phyloP scores from a whole-genome alignment of 2,113 vertebrate genomes.

The Larimichthys crocea region DNA sequence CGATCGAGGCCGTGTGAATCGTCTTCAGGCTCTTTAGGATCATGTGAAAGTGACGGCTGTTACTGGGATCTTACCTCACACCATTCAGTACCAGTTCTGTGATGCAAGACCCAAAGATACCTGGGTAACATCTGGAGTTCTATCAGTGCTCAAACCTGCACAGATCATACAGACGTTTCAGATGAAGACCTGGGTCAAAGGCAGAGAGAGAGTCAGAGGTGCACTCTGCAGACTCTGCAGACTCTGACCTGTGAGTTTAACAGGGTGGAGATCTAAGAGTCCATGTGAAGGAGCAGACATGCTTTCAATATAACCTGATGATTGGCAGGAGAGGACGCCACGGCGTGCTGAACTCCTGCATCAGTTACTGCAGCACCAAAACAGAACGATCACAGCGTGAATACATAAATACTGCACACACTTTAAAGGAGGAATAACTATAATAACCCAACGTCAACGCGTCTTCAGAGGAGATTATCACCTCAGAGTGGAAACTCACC shows the following conservation, averaged over 20 bases:
- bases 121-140: slow-evolving; percentile 32
- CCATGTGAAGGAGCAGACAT: too few relatives aligned
- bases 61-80: slow-evolving; percentile 38
- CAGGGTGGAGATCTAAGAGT: too few relatives aligned
- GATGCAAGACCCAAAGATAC: slow-evolving; percentile 36
- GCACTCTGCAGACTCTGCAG: background rate
- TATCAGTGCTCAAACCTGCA: slow-evolving; percentile 10
- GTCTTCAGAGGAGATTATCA: too few relatives aligned
- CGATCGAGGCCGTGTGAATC: slow-evolving; percentile 2
- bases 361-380: too few relatives aligned
- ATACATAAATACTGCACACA: background rate
- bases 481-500: background rate
- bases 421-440: background rate
- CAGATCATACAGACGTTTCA: slow-evolving; percentile 16
- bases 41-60: slow-evolving; percentile 25
- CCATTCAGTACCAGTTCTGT: background rate
- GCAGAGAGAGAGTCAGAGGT: background rate
- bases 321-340: too few relatives aligned
- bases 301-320: too few relatives aligned
- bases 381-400: too few relatives aligned
- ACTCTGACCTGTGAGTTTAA: background rate
- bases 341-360: too few relatives aligned
- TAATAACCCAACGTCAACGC: background rate
- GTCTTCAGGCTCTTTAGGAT: slow-evolving; percentile 47
- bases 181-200: too few relatives aligned